phyloP scores from a whole-genome alignment of 2,797 vertebrate genomes.

The Cossypha heuglini region DNA sequence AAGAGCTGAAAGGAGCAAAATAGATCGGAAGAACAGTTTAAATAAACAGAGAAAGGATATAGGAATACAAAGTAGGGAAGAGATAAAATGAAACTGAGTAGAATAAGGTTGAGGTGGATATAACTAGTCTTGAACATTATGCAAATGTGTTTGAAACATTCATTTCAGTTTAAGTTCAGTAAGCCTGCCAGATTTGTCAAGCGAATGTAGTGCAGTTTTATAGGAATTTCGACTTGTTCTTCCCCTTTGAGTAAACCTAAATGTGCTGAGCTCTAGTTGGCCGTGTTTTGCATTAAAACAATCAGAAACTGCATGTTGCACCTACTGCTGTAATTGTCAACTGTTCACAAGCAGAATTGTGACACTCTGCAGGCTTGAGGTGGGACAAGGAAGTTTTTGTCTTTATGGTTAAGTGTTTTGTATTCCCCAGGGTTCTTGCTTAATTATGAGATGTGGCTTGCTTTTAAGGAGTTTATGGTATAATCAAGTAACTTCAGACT shows the following conservation, averaged over 20 bases:
- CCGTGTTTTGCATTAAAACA: not conserved
- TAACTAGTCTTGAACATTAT: not conserved
- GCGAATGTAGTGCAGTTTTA: not conserved
- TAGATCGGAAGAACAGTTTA: not conserved
- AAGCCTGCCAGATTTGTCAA: not conserved
- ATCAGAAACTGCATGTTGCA: not conserved
- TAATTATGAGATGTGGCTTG: not conserved
- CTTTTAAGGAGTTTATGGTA: not conserved
- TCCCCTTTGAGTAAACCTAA: not conserved
- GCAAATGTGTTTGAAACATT: not conserved
- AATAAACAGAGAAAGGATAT: not conserved
- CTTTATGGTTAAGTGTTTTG: not conserved
- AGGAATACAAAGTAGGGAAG: not conserved
- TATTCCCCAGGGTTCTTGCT: not conserved
- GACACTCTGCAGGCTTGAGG: rapidly evolving
- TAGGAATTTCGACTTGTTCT: not conserved
- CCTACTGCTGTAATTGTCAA: not conserved
- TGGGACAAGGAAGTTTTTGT: not conserved
- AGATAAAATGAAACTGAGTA: not conserved
- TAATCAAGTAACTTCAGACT: not conserved
- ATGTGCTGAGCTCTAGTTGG: not conserved
- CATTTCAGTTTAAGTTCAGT: not conserved
- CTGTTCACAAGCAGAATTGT: not conserved
- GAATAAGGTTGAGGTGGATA: not conserved
- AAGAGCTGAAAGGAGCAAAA: not conserved